Evolutionary conservation across 2,797 vertebrate genomes (phyloP), one percentile per base, ranked within the genome.

Genomic region (Lemur catta): DNA sequence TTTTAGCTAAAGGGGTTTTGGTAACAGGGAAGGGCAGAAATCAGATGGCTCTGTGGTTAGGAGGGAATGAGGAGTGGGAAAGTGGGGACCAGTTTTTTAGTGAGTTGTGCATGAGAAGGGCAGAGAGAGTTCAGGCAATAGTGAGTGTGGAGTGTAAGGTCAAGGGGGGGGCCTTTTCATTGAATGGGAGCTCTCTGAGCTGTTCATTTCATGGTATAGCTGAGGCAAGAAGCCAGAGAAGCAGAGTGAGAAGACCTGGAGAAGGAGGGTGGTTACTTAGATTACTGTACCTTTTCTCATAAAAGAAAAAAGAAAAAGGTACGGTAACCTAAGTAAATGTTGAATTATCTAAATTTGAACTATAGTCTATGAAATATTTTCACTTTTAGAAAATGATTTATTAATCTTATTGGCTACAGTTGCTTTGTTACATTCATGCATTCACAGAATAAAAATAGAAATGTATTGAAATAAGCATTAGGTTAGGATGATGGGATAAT

Each of bases 231-330:
- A 43, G 52, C 71, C 43, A 11, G 61, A 78, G 63, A 63, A 48
- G 48, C 41, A 69, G 24, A n/a, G 20, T 9, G 24, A 38, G 43
- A 38, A 17, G 26, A 5, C 20, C 15, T 50, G 67, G 65, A 43
- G 55, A 4, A 30, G 41, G 35, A 7, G n/a, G 48, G 20, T 15
- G 14, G 7, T 65, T 65, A 65, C 33, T n/a, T n/a, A n/a, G 63
- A n/a, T 65, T 7, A n/a, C 33, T 4, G 0, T n/a, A n/a, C 33
- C 63, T 65, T 63, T 65, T 9, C 52, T 55, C 52, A 88, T 98
- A 38, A 38, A 38, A 4, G 38, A 38, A 38, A 38, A 38, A 38
- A 38, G 38, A 97, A 24, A 98, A 97, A 98, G 98, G 97, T 98
- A 95, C 2, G 1, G 46, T 61, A 1, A n/a, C 82, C 57, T 82